Evolutionary conservation across 2,113 vertebrate species (phyloP), one percentile per base, ranked within the genome.

Genomic region (Pygathrix nemaeus): DNA sequence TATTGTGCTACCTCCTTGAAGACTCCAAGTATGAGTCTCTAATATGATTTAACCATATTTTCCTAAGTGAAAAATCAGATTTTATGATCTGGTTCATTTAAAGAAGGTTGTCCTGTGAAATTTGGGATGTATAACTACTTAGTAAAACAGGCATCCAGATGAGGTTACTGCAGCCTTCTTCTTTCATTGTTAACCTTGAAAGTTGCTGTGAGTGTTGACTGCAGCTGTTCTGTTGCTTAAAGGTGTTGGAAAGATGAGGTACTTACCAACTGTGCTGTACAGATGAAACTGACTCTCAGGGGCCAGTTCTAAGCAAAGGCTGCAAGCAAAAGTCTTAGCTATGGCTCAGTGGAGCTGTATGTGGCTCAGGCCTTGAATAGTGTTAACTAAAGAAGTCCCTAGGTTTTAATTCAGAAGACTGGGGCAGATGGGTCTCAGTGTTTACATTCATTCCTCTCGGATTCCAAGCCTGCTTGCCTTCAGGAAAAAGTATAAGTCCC

Each of bases 391-490:
- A 89, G 55, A 90, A 96, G 76, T 97, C 96, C 90, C 97, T 72
- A 32, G 96, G 80, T 97, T 94, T 97, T 90, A 68, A 97, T 98
- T 96, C 94, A 85, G 95, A 88, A 97, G 94, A 85, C 79, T 96
- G 84, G 59, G 90, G 96, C 97, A 98, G 97, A 97, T 97, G 97
- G 97, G 94, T 57, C 66, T 96, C 30, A 0, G 84, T 88, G 90
- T 96, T 97, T 97, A 94, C 61, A 92, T 90, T 79, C 94, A 83
- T 89, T 96, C 97, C 95, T 96, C 85, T 88, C 88, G 96, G 96
- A 96, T 82, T 97, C 70, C 97, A 98, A 97, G 98, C 93, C 97
- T 98, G 95, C 96, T 98, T 98, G 96, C 93, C 96, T 97, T 94
- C 97, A 94, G 96, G 95, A 98, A 96, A 92, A 96, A 97, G 87